These are phyloP conservation scores for Phoxinus dragarum DNA, from an alignment of 2,797 vertebrate genomes.

Conservation along the genomic window DNA sequence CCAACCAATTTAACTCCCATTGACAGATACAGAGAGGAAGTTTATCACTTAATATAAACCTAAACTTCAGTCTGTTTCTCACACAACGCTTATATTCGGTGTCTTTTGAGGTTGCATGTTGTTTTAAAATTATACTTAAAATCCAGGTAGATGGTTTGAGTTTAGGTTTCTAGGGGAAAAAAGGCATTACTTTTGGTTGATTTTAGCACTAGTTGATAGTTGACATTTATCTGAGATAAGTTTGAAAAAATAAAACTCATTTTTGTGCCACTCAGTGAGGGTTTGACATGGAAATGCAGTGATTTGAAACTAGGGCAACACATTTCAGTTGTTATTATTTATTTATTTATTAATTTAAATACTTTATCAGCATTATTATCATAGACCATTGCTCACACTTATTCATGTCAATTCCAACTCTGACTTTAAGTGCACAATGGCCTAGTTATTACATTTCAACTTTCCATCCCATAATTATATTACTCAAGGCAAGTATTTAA, in stretches of 20 bases:
- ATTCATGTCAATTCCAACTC: not conserved
- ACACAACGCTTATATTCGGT: not conserved
- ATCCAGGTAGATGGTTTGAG: not conserved
- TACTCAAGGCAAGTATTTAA: not conserved
- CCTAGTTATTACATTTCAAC: not conserved
- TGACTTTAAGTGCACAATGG: not conserved
- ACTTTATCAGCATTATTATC: not conserved
- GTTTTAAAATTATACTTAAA: not conserved
- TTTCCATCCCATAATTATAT: constrained; percentile 1
- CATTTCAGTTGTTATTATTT: not conserved
- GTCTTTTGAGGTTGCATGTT: not conserved
- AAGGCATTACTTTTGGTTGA: not conserved
- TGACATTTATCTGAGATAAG: not conserved
- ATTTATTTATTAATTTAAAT: too few species aligned
- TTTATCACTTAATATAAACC: not conserved
- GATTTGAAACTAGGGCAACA: not conserved
- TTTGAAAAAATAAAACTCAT: not conserved
- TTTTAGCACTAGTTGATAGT: not conserved
- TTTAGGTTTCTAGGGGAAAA: not conserved
- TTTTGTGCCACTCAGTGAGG: not conserved
- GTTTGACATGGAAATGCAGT: not conserved
- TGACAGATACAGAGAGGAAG: not conserved
- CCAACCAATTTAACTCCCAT: not conserved
- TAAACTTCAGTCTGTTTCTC: not conserved
- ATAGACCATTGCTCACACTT: not conserved